Conservation (phyloP, 2,797 vertebrate genomes). For the Poeciliopsis presidionis region DNA sequence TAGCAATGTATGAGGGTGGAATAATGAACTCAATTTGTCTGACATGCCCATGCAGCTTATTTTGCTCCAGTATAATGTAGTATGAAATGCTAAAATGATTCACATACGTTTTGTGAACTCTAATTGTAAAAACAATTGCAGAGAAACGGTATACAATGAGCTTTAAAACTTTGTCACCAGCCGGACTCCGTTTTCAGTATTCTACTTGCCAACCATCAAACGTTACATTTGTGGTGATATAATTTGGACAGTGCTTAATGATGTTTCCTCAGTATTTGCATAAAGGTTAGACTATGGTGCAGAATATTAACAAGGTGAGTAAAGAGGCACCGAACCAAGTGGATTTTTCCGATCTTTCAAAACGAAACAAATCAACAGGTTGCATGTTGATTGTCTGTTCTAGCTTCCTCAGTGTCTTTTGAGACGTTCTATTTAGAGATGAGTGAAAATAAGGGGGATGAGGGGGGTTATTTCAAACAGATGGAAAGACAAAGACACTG, state of each 20-base stretch:
- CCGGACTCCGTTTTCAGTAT: conserved; percentile 11
- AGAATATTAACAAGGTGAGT: conserved; percentile 43
- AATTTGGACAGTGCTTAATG: conserved; percentile 18
- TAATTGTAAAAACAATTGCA: neutral
- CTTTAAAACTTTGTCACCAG: neutral
- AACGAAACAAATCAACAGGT: conserved; percentile 32
- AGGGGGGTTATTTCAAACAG: conserved; percentile 46
- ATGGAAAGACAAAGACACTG: conserved; percentile 36
- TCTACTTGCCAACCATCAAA: neutral
- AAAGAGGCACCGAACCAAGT: conserved; percentile 2
- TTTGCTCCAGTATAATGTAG: conserved; percentile 7
- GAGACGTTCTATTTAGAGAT: conserved; percentile 44
- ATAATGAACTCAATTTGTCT: conserved; percentile 46
- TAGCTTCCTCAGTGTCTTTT: conserved; percentile 45
- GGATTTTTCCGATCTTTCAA: conserved; percentile 22
- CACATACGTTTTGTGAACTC: conserved; percentile 6
- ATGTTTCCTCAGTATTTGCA: conserved; percentile 19
- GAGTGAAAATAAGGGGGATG: too few species aligned
- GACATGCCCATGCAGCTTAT: conserved; percentile 3
- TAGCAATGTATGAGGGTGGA: conserved; percentile 2
- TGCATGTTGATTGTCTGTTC: conserved; percentile 13
- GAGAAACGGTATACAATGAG: neutral
- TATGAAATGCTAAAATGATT: conserved; percentile 13
- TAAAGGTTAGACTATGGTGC: conserved; percentile 8
- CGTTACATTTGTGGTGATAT: conserved; percentile 1